Conservation (phyloP, 2,797 vertebrate species). For the Emydoidea blandingii region DNA sequence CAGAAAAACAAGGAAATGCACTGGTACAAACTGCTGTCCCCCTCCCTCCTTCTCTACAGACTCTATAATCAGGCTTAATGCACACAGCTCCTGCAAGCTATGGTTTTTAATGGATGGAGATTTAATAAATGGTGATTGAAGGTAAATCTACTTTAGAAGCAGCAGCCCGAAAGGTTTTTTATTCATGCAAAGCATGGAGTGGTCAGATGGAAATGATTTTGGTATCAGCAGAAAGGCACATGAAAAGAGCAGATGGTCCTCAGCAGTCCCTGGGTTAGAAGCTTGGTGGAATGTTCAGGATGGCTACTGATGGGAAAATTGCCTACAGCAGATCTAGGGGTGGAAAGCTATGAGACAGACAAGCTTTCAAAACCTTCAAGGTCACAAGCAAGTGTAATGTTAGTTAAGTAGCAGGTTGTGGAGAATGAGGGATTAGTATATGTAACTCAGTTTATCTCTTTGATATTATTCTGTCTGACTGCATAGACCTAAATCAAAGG, state of each 20-base stretch:
- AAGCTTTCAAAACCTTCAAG: background rate
- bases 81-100: conserved; percentile 87
- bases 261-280: conserved; percentile 29
- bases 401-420: background rate
- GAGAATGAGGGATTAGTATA: background rate
- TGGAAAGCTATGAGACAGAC: background rate
- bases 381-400: background rate
- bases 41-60: conserved; percentile 84
- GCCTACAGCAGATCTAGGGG: background rate
- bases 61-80: conserved; percentile 98
- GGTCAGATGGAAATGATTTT: conserved; percentile 78
- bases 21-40: conserved; percentile 81
- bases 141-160: conserved; percentile 96
- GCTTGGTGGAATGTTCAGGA: conserved; percentile 30
- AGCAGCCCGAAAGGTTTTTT: conserved; percentile 84
- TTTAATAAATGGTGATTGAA: conserved; percentile 99
- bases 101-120: conserved; percentile 94
- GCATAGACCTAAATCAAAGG: background rate
- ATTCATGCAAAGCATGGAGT: conserved; percentile 75
- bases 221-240: conserved; percentile 61
- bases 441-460: background rate
- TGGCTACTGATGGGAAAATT: conserved; percentile 7
- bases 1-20: conserved; percentile 51
- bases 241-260: conserved; percentile 60
- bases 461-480: background rate